phyloP scores from a whole-genome alignment of 2,797 vertebrate genomes.

The Scleropages formosus region DNA sequence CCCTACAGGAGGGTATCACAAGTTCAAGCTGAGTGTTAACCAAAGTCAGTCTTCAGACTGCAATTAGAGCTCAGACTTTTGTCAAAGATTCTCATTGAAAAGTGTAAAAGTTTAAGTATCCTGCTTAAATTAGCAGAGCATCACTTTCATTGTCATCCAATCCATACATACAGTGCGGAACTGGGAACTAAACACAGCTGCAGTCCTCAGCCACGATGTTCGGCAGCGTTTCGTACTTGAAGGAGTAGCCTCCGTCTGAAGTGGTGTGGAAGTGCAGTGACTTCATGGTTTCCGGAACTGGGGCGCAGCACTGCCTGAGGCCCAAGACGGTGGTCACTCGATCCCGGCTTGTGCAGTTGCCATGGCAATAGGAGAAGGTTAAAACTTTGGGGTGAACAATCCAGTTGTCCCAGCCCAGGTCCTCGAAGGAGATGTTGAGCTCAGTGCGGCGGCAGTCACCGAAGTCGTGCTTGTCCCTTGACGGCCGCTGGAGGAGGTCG shows the following conservation, averaged over 20 bases:
- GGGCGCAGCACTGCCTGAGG: conserved; percentile 81
- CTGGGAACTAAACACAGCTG: conserved; percentile 71
- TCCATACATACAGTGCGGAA: too few relatives aligned
- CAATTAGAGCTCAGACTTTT: neutral
- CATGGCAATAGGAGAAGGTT: conserved; percentile 86
- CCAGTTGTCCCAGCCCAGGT: conserved; percentile 92
- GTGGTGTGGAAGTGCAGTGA: conserved; percentile 81
- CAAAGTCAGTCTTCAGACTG: too few relatives aligned
- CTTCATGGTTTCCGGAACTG: conserved; percentile 80
- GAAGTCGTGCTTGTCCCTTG: conserved; percentile 55
- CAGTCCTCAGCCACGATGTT: conserved; percentile 89
- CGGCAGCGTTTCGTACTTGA: conserved; percentile 84
- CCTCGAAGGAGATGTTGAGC: conserved; percentile 85
- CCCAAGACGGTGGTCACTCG: conserved; percentile 67
- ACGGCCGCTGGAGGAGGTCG: conserved; percentile 74
- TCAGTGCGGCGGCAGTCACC: conserved; percentile 74
- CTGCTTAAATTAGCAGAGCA: too few relatives aligned
- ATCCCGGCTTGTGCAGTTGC: conserved; percentile 71
- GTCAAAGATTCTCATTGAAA: neutral
- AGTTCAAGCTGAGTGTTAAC: too few relatives aligned
- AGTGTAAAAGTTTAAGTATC: neutral
- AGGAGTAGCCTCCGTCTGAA: conserved; percentile 53
- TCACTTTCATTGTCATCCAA: too few relatives aligned
- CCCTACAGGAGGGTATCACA: too few relatives aligned
- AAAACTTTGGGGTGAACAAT: conserved; percentile 84